Evolutionary conservation across 1,140 invertebrate genomes (phyloP).

Genomic region (Epicauta chinensis): DNA sequence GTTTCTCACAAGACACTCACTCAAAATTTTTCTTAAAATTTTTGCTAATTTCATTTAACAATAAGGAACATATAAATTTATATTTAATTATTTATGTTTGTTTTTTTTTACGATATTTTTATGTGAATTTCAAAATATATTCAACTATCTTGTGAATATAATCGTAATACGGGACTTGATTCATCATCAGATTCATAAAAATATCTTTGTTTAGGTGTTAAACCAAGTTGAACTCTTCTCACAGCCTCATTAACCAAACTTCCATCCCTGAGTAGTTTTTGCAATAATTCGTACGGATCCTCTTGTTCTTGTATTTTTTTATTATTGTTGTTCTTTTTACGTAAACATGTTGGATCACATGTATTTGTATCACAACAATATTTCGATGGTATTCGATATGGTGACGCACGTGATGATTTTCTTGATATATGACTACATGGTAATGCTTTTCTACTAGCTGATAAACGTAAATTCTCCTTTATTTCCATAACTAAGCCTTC

Average conservation of each 20-base stretch:
- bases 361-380: constrained; percentile 41
- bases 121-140: too few relatives aligned
- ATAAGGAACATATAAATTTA: constrained; percentile 21
- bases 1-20: constrained; percentile 17
- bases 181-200: constrained; percentile 51
- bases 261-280: constrained; percentile 56
- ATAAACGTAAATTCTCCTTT: constrained; percentile 60
- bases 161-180: constrained; percentile 30
- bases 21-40: constrained; percentile 1
- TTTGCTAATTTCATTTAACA: too few relatives aligned
- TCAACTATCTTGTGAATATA: constrained; percentile 32
- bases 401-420: constrained; percentile 50
- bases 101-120: too few relatives aligned
- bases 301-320: constrained; percentile 38
- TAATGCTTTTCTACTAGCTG: constrained; percentile 40
- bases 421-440: constrained; percentile 36
- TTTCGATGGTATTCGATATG: constrained; percentile 50
- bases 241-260: constrained; percentile 67
- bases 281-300: constrained; percentile 61
- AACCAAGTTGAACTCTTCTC: constrained; percentile 53
- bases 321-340: constrained; percentile 32
- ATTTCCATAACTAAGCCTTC: constrained; percentile 64
- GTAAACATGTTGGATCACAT: constrained; percentile 42
- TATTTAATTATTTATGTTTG: too few relatives aligned
- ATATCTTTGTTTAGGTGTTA: constrained; percentile 44